Percentiles rank a stretch among this genome's conserved stretches.
Evolutionary conservation across 1,140 invertebrate species (phyloP).

Genomic region (Drosophila mauritiana): DNA sequence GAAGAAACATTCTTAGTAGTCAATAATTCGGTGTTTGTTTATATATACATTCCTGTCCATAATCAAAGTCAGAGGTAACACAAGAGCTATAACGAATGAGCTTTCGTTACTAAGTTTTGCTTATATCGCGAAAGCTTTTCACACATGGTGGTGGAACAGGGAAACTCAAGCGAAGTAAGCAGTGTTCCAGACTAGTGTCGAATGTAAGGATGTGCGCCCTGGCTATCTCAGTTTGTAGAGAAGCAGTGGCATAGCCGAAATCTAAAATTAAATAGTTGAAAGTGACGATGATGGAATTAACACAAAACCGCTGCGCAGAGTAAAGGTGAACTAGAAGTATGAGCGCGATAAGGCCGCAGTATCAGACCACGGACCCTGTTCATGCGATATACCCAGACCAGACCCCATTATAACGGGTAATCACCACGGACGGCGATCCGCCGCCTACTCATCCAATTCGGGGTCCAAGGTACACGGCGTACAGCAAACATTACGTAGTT

Average conservation of each 20-base stretch:
- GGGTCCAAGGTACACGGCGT: slow-evolving; percentile 54
- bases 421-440: slow-evolving; percentile 8
- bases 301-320: too few species aligned
- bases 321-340: slow-evolving; percentile 22
- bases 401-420: slow-evolving; percentile 25
- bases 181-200: slow-evolving; percentile 1
- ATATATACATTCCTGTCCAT: too few species aligned
- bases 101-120: neutral
- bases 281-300: neutral
- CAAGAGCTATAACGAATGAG: neutral
- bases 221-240: neutral
- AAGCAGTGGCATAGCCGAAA: neutral
- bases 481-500: slow-evolving; percentile 68
- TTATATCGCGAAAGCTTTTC: neutral
- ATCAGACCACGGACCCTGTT: slow-evolving; percentile 30
- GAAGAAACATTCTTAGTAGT: too few species aligned
- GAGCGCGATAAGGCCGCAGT: slow-evolving; percentile 10
- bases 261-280: neutral
- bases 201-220: neutral
- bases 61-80: too few species aligned
- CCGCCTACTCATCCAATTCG: slow-evolving; percentile 43
- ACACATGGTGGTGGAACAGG: slow-evolving; percentile 2
- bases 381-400: slow-evolving; percentile 29
- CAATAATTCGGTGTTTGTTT: too few species aligned
- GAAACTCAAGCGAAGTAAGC: neutral